A percentile compares a stretch with the other conserved stretches of the same genome.
Conservation (phyloP, 1,140 invertebrate species). For the Temnothorax nylanderi region DNA sequence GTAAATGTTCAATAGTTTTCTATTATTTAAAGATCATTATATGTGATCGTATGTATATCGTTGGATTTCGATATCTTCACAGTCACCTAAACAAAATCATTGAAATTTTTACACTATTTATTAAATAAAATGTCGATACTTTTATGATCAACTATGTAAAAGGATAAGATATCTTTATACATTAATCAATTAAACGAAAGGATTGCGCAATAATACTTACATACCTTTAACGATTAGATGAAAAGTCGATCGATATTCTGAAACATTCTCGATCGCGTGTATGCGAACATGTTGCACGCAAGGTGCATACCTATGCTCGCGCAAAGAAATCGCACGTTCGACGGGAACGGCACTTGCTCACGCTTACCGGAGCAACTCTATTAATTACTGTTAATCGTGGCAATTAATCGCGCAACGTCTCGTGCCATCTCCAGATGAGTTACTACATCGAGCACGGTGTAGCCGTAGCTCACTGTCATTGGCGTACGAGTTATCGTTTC, state of each 20-base stretch:
- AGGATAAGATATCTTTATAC: not conserved
- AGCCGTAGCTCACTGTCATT: slow-evolving; percentile 68
- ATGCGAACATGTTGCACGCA: slow-evolving; percentile 5
- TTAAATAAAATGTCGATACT: not conserved
- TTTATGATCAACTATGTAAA: not conserved
- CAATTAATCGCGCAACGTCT: slow-evolving; percentile 77
- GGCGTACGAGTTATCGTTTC: slow-evolving; percentile 67
- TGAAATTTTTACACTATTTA: not conserved
- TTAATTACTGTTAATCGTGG: slow-evolving; percentile 83
- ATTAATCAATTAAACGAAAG: not conserved
- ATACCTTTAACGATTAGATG: not conserved
- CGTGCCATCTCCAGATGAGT: slow-evolving; percentile 66
- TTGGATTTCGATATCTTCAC: not conserved
- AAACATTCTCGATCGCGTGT: not conserved
- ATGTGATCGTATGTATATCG: not conserved
- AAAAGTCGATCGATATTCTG: slow-evolving; percentile 39
- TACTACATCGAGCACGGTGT: slow-evolving; percentile 61
- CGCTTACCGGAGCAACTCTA: slow-evolving; percentile 69
- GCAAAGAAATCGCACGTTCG: slow-evolving; percentile 57
- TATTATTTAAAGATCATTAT: not conserved
- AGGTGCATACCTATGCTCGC: not conserved
- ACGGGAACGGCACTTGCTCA: slow-evolving; percentile 63
- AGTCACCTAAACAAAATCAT: not conserved
- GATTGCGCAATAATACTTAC: not conserved
- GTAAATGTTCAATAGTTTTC: not conserved